phyloP scores from a whole-genome alignment of 2,797 vertebrate species.

The Pseudochirops corinnae region DNA sequence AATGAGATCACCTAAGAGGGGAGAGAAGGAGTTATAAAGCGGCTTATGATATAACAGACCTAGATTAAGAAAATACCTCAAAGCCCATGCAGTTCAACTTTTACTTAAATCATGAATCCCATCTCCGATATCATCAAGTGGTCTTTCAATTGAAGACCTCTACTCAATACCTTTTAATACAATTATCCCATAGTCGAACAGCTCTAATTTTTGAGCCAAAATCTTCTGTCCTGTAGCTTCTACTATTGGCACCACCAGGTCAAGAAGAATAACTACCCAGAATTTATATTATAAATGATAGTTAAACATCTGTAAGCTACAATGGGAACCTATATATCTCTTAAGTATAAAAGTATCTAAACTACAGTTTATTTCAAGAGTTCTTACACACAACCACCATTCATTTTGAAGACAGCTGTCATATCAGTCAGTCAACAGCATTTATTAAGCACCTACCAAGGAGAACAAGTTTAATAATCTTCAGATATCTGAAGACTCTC shows the following conservation, averaged over 20 bases:
- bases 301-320: background rate
- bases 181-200: background rate
- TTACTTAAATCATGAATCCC: background rate
- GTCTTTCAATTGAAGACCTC: background rate
- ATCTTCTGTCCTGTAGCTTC: background rate
- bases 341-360: background rate
- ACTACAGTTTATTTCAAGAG: background rate
- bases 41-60: background rate
- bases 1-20: background rate
- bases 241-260: background rate
- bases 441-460: background rate
- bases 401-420: background rate
- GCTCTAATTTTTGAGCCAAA: background rate
- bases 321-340: background rate
- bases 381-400: background rate
- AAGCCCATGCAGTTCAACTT: background rate
- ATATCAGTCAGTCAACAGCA: background rate
- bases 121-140: background rate
- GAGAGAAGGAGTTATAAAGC: background rate
- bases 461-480: background rate
- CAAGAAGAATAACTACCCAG: background rate
- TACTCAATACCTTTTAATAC: background rate
- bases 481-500: background rate
- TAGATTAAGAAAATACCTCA: background rate
- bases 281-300: background rate